These are phyloP conservation scores for Origma solitaria DNA, from an alignment of 2,113 vertebrate genomes.

Conservation along the genomic window DNA sequence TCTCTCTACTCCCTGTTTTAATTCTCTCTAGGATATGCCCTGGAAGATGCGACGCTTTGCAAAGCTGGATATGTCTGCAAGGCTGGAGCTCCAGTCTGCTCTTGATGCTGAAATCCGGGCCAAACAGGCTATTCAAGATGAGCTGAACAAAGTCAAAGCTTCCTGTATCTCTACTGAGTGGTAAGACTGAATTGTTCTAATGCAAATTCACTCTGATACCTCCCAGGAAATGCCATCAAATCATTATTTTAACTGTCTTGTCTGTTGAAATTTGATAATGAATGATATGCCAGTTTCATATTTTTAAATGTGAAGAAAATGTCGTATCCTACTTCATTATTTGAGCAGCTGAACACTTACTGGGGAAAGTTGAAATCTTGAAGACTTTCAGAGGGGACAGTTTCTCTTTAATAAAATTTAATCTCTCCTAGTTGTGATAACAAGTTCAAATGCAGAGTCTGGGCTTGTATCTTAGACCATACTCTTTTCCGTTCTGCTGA, in stretches of 20 bases:
- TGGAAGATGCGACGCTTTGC: conserved; percentile 99
- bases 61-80: conserved; percentile 98
- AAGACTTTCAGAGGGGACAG: background rate
- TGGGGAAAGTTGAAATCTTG: background rate
- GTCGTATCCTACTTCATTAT: background rate
- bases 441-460: background rate
- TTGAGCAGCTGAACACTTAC: background rate
- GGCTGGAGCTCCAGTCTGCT: conserved; percentile 94
- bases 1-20: background rate
- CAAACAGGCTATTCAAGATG: conserved; percentile 95
- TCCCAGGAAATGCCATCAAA: background rate
- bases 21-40: conserved; percentile 86
- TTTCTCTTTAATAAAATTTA: background rate
- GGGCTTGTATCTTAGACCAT: background rate
- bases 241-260: background rate
- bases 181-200: conserved; percentile 67
- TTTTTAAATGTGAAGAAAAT: background rate
- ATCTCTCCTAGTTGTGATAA: background rate
- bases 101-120: conserved; percentile 96
- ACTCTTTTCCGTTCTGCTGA: background rate
- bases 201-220: background rate
- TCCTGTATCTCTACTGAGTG: conserved; percentile 92
- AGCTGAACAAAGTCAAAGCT: conserved; percentile 94
- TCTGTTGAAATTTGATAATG: background rate
- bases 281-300: background rate